Conservation (phyloP, 2,888 invertebrate species). For the Cancer borealis region DNA sequence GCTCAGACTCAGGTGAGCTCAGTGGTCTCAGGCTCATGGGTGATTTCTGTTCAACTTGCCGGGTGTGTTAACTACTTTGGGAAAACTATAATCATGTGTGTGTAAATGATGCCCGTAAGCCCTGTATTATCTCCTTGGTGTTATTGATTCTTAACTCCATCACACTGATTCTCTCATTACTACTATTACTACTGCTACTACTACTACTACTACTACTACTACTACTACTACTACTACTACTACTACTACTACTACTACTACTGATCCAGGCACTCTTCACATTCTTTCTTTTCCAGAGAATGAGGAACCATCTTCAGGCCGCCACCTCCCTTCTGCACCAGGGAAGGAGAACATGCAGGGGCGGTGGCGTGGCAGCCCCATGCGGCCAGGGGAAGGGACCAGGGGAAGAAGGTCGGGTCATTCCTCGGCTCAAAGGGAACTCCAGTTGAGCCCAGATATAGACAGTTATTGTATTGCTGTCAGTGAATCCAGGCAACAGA, state of each 20-base stretch:
- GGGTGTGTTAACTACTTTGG: neutral
- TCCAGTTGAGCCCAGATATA: neutral
- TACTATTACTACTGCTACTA: too few species aligned
- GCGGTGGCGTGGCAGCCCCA: neutral
- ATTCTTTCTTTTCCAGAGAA: neutral
- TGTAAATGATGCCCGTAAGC: too few species aligned
- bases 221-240: too few species aligned
- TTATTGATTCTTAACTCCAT: too few species aligned
- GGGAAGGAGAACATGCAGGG: neutral
- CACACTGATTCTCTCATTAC: too few species aligned
- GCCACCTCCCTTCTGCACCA: neutral
- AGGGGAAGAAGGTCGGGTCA: neutral
- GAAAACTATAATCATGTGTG: neutral
- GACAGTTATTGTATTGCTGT: neutral
- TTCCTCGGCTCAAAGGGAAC: neutral
- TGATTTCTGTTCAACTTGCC: neutral
- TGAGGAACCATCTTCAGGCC: neutral
- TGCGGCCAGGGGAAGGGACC: neutral
- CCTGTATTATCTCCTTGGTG: too few species aligned
- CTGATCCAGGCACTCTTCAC: too few species aligned
- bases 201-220: too few species aligned
- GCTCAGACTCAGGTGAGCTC: conserved; percentile 3
- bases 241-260: too few species aligned
- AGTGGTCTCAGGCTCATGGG: neutral
- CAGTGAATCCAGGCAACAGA: neutral